These are phyloP conservation scores for Mus musculus DNA, from an alignment of 2,113 vertebrate genomes.

Conservation along the genomic window GRCm39 chr8:89744501-89745000, in stretches of 20 bases:
- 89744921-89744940: not conserved
- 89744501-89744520: not conserved
- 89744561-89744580: not conserved
- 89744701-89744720: slow-evolving; percentile 28
- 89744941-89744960: not conserved
- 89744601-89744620: slow-evolving; percentile 4
- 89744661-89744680: slow-evolving; percentile 55
- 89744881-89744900: not conserved
- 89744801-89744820: not conserved
- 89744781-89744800: not conserved
- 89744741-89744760: not conserved
- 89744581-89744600: not conserved
- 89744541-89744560: not conserved
- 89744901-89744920: not conserved
- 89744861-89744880: not conserved
- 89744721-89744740: slow-evolving; percentile 49
- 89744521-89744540: not conserved
- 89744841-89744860: not conserved
- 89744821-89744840: not conserved
- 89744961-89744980: not conserved
- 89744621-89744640: not conserved
- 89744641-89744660: slow-evolving; percentile 61
- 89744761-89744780: not conserved
- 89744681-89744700: slow-evolving; percentile 46
- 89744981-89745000: not conserved